Evolutionary conservation across 2,113 vertebrate genomes (phyloP).

Genomic region (Scomber japonicus): DNA sequence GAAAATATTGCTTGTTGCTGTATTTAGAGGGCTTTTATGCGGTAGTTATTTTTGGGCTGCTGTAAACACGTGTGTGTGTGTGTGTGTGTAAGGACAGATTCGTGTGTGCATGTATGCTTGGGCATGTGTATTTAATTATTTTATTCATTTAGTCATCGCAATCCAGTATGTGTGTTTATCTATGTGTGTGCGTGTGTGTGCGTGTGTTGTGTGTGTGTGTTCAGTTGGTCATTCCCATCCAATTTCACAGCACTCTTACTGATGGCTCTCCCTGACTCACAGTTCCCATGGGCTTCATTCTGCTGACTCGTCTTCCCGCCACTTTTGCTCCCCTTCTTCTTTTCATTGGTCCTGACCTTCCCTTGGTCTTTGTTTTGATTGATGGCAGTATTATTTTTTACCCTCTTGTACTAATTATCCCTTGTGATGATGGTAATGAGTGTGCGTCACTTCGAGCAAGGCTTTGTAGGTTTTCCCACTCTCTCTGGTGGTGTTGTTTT

Average conservation of each 20-base stretch:
- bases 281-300: conserved; percentile 54
- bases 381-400: conserved; percentile 60
- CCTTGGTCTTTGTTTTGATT: conserved; percentile 53
- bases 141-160: neutral
- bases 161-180: neutral
- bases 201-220: neutral
- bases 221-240: conserved; percentile 26
- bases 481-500: conserved; percentile 39
- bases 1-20: conserved; percentile 44
- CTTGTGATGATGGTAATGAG: conserved; percentile 75
- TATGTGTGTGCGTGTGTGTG: neutral
- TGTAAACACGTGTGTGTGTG: conserved; percentile 2
- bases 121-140: conserved; percentile 4
- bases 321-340: conserved; percentile 46
- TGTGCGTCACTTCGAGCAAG: conserved; percentile 54
- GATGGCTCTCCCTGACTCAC: conserved; percentile 55
- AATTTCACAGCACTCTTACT: conserved; percentile 8
- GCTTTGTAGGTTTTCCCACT: conserved; percentile 66
- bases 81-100: neutral
- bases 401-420: conserved; percentile 72
- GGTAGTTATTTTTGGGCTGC: conserved; percentile 3
- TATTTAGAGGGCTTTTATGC: conserved; percentile 37
- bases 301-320: conserved; percentile 59
- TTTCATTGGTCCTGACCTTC: conserved; percentile 36
- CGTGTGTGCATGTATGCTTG: neutral